These are phyloP conservation scores for Galaxias olidus DNA, from an alignment of 2,797 vertebrate genomes.

Conservation along the genomic window DNA sequence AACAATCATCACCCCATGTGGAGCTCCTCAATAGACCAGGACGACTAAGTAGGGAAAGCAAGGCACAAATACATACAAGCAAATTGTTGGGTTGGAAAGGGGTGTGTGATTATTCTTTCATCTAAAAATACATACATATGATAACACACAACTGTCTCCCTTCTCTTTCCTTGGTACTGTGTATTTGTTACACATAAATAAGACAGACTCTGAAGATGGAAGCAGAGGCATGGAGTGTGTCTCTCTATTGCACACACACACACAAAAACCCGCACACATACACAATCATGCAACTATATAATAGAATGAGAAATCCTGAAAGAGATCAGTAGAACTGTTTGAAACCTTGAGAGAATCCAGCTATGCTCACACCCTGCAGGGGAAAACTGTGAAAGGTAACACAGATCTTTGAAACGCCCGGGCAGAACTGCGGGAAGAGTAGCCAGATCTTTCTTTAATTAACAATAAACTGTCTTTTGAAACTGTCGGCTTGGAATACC, in stretches of 20 bases:
- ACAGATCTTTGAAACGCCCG: no score
- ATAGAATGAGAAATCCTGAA: conserved; percentile 6
- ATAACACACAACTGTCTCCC: conserved; percentile 43
- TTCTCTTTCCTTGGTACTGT: conserved; percentile 34
- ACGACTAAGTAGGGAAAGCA: conserved; percentile 48
- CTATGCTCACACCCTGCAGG: no score
- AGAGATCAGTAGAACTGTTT: neutral
- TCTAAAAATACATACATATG: conserved; percentile 75
- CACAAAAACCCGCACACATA: conserved; percentile 2
- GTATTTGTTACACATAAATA: conserved; percentile 17
- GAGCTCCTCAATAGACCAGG: conserved; percentile 62
- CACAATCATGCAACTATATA: neutral
- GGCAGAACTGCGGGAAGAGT: no score
- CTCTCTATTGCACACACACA: conserved; percentile 4
- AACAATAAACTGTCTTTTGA: no score
- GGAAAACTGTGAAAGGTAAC: no score
- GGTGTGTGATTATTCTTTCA: conserved; percentile 51
- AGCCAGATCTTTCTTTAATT: no score
- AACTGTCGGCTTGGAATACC: no score
- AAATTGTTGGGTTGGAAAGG: conserved; percentile 40
- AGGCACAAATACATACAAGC: conserved; percentile 46
- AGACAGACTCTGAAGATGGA: neutral
- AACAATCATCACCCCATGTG: conserved; percentile 36
- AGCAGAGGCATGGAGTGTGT: conserved; percentile 29
- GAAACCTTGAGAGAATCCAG: neutral